Base-by-base conservation (phyloP, 1,140 invertebrate species). In the Drosophila auraria region DNA sequence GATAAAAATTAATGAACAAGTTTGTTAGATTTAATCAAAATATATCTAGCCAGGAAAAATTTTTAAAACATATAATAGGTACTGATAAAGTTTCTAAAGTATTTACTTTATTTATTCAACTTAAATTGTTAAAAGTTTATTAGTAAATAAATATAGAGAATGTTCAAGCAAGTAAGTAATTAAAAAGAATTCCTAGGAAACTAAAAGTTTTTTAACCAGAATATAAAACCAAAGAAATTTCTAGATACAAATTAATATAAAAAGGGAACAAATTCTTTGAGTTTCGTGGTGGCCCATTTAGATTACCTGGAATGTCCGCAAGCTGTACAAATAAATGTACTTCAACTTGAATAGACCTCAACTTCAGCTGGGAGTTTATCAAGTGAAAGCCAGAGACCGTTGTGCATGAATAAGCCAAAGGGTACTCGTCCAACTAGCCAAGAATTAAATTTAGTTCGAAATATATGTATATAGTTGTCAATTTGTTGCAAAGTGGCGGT, bases 301-400 rank as follows among this genome's bases (percentile, higher is more conserved):
- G 47, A 44, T 47, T 33, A 20, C 11, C 40, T 11, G 36, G 14
- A 40, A 70, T 53, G 50, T 69, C 50, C 50, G 63, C 50, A 69
- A 71, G 68, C 68, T 71, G 68, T 71, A 11, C 47, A 71, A 71
- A 69, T 56, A 70, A 71, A 56, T 69, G 27, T 45, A 38, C 68
- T 56, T 45, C 63, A 53, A 68, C 38, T 51, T 54, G 62, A 68
- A 56, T 12, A 69, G 56, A 61, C 56, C 68, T 27, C 69, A 72
- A 23, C 53, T 57, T 11, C 25, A 36, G 36, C 12, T 50, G 63
- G 20, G 27, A 45, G 63, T 45, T 57, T 63, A 45, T 63, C 27
- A 45, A 66, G 27, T 17, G 63, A 25, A 36, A 45, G 40, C 20
- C 66, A 72, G 38, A 72, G 38, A 58, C 51, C 36, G 42, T 25